phyloP scores from a whole-genome alignment of 2,888 invertebrate genomes.

The Siphonodentalium dalli region DNA sequence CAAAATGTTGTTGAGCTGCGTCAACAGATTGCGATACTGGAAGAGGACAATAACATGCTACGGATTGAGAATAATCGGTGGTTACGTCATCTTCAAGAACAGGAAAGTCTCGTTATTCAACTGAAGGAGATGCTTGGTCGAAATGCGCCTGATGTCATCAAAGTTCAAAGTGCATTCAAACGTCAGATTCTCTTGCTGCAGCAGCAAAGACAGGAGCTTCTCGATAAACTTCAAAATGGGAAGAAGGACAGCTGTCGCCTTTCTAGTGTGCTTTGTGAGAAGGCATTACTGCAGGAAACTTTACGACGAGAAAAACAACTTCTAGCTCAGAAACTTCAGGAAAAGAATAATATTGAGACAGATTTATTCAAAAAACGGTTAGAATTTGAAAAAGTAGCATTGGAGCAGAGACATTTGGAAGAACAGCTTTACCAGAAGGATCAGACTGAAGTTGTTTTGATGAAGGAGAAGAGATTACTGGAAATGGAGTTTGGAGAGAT shows the following conservation, averaged over 20 bases:
- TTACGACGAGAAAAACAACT: slow-evolving; percentile 46
- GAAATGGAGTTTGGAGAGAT: slow-evolving; percentile 52
- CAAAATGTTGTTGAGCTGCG: slow-evolving; percentile 31
- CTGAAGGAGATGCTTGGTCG: slow-evolving; percentile 36
- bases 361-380: slow-evolving; percentile 40
- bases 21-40: slow-evolving; percentile 40
- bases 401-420: slow-evolving; percentile 49
- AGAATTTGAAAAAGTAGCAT: slow-evolving; percentile 40
- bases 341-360: slow-evolving; percentile 42
- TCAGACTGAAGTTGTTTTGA: slow-evolving; percentile 46
- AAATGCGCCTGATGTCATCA: slow-evolving; percentile 24
- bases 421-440: slow-evolving; percentile 51
- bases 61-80: slow-evolving; percentile 45
- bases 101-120: slow-evolving; percentile 45
- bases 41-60: slow-evolving; percentile 44
- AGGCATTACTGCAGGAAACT: slow-evolving; percentile 41
- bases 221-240: slow-evolving; percentile 38
- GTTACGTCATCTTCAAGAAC: slow-evolving; percentile 43
- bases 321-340: slow-evolving; percentile 41
- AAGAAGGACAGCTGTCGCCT: slow-evolving; percentile 35
- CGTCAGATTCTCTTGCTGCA: slow-evolving; percentile 49
- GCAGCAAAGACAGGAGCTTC: slow-evolving; percentile 48
- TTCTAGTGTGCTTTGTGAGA: slow-evolving; percentile 38
- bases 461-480: slow-evolving; percentile 49
- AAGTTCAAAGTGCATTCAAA: slow-evolving; percentile 39